These are phyloP conservation scores for Oxygymnocypris stewartii DNA, from an alignment of 2,113 vertebrate genomes.

Conservation along the genomic window DNA sequence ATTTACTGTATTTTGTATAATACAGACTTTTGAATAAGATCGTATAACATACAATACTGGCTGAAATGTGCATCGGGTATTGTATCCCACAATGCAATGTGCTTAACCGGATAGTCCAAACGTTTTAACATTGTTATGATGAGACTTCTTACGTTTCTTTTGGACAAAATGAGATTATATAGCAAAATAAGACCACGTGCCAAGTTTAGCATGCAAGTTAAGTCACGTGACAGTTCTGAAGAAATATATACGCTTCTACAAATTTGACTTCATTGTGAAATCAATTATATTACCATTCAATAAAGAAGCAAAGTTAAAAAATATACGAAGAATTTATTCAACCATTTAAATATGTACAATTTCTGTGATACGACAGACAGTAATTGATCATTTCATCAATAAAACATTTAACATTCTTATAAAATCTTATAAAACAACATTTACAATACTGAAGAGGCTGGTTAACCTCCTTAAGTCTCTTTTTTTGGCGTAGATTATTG, in stretches of 20 bases:
- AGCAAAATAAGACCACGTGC: too few species aligned
- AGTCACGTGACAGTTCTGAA: background rate
- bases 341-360: slow-evolving; percentile 54
- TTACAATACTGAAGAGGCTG: slow-evolving; percentile 36
- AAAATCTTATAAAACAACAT: slow-evolving; percentile 49
- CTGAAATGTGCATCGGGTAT: background rate
- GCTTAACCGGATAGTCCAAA: background rate
- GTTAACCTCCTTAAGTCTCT: background rate
- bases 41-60: too few species aligned
- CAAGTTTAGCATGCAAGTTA: too few species aligned
- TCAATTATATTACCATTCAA: background rate
- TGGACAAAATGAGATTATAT: too few species aligned
- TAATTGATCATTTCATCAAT: slow-evolving; percentile 50
- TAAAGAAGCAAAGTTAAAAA: background rate
- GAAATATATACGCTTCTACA: background rate
- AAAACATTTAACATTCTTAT: slow-evolving; percentile 51
- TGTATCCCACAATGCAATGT: background rate
- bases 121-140: too few species aligned
- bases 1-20: background rate
- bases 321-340: slow-evolving; percentile 51
- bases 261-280: too few species aligned
- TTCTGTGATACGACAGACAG: slow-evolving; percentile 25
- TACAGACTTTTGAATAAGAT: too few species aligned
- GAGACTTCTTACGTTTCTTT: too few species aligned
- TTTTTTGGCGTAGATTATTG: slow-evolving; percentile 49